Conservation (phyloP, 2,888 invertebrate species). For the Cerastoderma edule region DNA sequence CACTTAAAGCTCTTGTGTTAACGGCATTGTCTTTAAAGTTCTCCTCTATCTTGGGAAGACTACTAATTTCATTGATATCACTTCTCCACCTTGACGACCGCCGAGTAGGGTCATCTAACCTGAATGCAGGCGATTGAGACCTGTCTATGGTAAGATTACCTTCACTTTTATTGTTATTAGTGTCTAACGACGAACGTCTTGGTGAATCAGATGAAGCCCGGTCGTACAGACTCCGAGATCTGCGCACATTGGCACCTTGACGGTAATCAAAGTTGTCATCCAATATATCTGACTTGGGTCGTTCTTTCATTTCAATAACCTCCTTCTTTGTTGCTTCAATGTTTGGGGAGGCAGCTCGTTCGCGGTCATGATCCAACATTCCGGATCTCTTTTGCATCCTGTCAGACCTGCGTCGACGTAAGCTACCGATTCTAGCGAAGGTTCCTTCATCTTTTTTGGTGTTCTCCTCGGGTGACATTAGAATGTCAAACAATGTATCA, state of each 20-base stretch:
- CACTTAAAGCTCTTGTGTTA: too few relatives aligned
- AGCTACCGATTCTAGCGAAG: conserved; percentile 77
- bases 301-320: conserved; percentile 46
- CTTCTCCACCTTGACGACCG: conserved; percentile 67
- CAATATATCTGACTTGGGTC: conserved; percentile 60
- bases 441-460: conserved; percentile 57
- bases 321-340: conserved; percentile 59
- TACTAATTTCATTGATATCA: conserved; percentile 59
- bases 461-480: conserved; percentile 66
- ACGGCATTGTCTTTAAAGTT: conserved; percentile 30
- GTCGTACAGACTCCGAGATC: conserved; percentile 69
- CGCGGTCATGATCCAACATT: conserved; percentile 70
- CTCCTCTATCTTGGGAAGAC: conserved; percentile 74
- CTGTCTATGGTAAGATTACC: conserved; percentile 47
- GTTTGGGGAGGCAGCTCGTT: conserved; percentile 77
- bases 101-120: conserved; percentile 41
- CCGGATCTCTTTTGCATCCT: conserved; percentile 61
- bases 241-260: conserved; percentile 50
- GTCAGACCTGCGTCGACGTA: conserved; percentile 71
- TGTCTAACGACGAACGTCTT: conserved; percentile 39
- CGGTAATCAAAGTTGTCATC: conserved; percentile 59
- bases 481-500: conserved; percentile 72
- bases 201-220: conserved; percentile 29
- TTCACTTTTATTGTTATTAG: conserved; percentile 59
- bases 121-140: conserved; percentile 40